phyloP scores from a whole-genome alignment of 2,797 vertebrate genomes.

The Lepilemur septentrionalis region DNA sequence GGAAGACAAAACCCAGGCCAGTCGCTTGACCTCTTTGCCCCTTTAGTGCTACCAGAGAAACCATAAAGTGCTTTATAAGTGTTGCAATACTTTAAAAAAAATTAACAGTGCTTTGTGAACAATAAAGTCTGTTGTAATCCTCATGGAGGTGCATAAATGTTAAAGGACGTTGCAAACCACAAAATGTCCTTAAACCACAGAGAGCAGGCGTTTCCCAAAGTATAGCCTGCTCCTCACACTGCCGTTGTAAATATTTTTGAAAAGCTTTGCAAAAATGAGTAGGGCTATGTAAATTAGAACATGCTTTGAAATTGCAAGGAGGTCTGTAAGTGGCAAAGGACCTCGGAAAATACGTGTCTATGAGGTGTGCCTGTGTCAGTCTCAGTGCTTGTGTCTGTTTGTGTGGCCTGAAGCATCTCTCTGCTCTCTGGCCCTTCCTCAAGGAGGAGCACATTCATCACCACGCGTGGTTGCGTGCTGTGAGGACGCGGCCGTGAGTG shows the following conservation, averaged over 20 bases:
- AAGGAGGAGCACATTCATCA: neutral
- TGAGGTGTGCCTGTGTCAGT: neutral
- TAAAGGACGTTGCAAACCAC: neutral
- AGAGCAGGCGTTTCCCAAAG: conserved; percentile 5
- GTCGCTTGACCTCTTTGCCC: neutral
- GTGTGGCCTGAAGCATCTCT: neutral
- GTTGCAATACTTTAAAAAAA: conserved; percentile 42
- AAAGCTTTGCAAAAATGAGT: conserved; percentile 46
- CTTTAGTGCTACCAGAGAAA: conserved; percentile 41
- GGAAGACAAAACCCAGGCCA: conserved; percentile 23
- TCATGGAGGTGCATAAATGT: neutral
- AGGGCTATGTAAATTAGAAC: neutral
- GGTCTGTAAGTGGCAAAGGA: conserved; percentile 21
- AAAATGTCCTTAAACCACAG: conserved; percentile 5
- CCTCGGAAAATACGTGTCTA: neutral
- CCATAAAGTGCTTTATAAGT: neutral
- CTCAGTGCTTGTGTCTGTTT: neutral
- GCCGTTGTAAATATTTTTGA: neutral
- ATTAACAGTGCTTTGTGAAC: neutral
- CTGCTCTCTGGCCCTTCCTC: neutral
- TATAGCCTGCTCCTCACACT: neutral
- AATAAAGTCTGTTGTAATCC: neutral
- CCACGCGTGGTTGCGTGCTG: neutral
- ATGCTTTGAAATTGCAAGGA: neutral
- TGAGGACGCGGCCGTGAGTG: neutral